Evolutionary conservation across 2,888 invertebrate genomes (phyloP).

Genomic region (Oscheius sp.): DNA sequence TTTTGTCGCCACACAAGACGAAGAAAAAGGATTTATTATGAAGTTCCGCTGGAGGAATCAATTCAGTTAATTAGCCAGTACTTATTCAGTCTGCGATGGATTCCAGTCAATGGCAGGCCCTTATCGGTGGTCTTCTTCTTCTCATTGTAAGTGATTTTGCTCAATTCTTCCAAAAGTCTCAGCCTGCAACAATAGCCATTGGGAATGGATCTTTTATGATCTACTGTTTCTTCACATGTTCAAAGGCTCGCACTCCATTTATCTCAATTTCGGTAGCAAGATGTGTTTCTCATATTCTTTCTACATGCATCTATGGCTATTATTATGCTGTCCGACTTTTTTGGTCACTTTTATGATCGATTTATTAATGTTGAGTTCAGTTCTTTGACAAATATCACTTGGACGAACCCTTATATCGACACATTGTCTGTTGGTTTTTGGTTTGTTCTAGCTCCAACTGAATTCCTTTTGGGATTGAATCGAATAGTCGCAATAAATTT

Average conservation of each 20-base stretch:
- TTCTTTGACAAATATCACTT: neutral
- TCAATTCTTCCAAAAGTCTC: neutral
- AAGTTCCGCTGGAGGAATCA: neutral
- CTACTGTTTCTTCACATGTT: neutral
- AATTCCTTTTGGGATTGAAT: constrained; percentile 1
- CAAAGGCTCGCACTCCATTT: constrained; percentile 1
- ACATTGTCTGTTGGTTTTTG: neutral
- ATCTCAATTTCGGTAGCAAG: neutral
- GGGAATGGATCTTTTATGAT: neutral
- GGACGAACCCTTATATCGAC: neutral
- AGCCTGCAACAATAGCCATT: constrained; percentile 1
- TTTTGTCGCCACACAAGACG: neutral
- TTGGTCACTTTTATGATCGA: neutral
- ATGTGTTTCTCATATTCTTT: neutral
- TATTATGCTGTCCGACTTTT: neutral
- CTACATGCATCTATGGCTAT: neutral
- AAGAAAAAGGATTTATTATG: neutral
- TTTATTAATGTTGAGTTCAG: neutral
- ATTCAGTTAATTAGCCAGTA: neutral
- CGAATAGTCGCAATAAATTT: neutral
- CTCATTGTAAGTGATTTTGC: neutral
- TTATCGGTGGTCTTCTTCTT: neutral
- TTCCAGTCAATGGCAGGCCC: neutral
- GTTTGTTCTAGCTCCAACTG: constrained; percentile 11
- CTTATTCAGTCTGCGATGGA: neutral